Base-by-base conservation (phyloP, 2,113 vertebrate species). In the Neogale vison region DNA sequence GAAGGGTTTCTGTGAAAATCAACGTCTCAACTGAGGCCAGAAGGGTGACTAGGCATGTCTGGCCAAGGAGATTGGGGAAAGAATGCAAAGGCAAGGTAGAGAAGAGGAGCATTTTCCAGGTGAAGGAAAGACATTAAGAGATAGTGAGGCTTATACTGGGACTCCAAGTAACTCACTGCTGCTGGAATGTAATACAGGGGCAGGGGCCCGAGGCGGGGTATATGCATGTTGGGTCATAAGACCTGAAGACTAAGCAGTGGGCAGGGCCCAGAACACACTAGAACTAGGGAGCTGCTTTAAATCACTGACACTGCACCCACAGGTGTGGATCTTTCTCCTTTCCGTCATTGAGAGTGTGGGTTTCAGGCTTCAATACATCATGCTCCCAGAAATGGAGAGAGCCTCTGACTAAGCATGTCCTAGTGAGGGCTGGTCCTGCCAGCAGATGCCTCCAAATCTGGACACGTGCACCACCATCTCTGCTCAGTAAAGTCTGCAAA, bases 121-220 rank as follows among this genome's bases (percentile, higher is more conserved):
- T 6, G 8, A 95, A 72, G 26, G 45, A 29, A 61, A 14, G 10
- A 45, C 14, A 21, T n/a, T 26, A 23, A 55, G 76, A 90, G 29
- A 34, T 12, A 29, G 12, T 1, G 47, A 59, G 55, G 31, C 20
- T 77, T 31, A 18, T 45, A 29, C 65, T 45, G 34, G 34, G 36
- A 63, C 13, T 61, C 23, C 23, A 36, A 36, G 18, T 13, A 10
- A 34, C 23, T 83, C 50, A 2, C 3, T 20, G 14, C 15, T 34
- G 11, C 87, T 31, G 14, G 9, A 50, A 1, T 18, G 8, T 13
- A 14, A 45, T 7, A 1, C 18, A 59, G 15, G 14, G 23, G 34
- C 15, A 31, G 11, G 47, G n/a, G 20, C 59, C 1, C 1, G 31
- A 34, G 18, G 0, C 0, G 1, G 6, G n/a, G 4, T 1, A 31